A percentile compares a stretch with the other conserved stretches of the same genome.
Conservation (phyloP, 2,797 vertebrate species). For the Vultur gryphus region DNA sequence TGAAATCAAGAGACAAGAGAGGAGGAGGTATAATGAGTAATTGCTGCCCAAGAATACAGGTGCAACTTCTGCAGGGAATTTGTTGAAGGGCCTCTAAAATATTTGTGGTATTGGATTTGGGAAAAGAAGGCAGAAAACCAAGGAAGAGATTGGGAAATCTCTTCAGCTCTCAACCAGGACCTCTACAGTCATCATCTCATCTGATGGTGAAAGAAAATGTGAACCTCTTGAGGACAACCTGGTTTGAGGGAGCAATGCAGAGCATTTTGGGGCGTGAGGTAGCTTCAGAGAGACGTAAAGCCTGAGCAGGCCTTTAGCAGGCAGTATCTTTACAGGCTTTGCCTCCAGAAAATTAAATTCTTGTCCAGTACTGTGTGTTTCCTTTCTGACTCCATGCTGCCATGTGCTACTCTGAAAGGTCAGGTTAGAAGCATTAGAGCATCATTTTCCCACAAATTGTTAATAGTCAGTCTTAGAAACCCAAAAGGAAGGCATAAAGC, state of each 20-base stretch:
- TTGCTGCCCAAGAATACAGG: background rate
- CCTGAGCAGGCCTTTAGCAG: background rate
- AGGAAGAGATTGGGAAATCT: background rate
- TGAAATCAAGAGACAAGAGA: background rate
- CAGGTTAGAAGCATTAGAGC: background rate
- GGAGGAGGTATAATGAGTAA: background rate
- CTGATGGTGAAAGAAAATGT: background rate
- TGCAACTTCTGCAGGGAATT: background rate
- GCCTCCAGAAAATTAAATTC: background rate
- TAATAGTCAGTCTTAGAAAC: background rate
- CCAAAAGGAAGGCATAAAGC: background rate
- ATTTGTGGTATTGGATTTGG: background rate
- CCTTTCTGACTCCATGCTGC: background rate
- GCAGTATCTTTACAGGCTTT: background rate
- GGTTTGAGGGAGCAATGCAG: background rate
- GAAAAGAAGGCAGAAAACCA: background rate
- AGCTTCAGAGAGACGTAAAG: background rate
- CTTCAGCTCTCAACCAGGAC: background rate
- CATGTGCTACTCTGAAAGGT: background rate
- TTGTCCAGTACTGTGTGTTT: background rate
- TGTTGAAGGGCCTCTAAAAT: background rate
- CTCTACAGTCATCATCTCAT: background rate
- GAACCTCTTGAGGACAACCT: background rate
- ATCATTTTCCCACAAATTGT: background rate
- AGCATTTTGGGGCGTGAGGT: background rate